Base-by-base conservation (phyloP, 2,113 vertebrate genomes). In the Cathartes aura region DNA sequence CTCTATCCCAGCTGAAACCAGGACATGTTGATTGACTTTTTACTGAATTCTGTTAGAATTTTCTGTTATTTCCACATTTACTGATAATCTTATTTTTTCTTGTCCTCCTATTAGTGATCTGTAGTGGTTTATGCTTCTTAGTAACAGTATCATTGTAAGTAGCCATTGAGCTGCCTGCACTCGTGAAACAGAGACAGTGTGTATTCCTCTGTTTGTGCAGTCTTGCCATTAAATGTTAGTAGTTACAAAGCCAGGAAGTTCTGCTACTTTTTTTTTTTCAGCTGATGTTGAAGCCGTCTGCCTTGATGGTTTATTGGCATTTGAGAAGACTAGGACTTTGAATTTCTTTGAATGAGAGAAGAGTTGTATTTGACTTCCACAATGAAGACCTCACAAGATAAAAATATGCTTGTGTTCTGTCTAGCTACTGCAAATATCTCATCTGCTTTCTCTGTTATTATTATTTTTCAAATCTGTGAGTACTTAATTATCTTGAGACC, bases 81-180 rank as follows among this genome's bases (percentile, higher is more conserved):
- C 5, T 19, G 14, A 6, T 7, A 48, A 30, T 8, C 12, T 2
- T 40, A 8, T 15, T 58, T 86, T 66, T 94, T 30, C 14, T 81
- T 78, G 3, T 15, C 5, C 2, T 16, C 0, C 16, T 48, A 0
- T 30, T 45, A 45, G 3, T 34, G 4, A 27, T 22, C 4, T 36
- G 7, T 21, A 68, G 3, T 71, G 1, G 2, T 56, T 82, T 70
- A 15, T 40, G 6, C 2, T 52, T 83, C 9, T 73, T 48, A 64
- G 9, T 36, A 56, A 17, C 6, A 50, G 5, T 4, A 71, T 8
- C 17, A 32, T 15, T 9, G 3, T 29, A 72, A 80, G 12, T 7
- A 83, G 20, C 8, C 13, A 3, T 17, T 43, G 53, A 81, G 13
- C 14, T 58, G 2, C 24, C 4, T 16, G 3, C 27, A 20, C 1